Base-by-base conservation (phyloP, 2,797 vertebrate species). In the Mus spretus region DNA sequence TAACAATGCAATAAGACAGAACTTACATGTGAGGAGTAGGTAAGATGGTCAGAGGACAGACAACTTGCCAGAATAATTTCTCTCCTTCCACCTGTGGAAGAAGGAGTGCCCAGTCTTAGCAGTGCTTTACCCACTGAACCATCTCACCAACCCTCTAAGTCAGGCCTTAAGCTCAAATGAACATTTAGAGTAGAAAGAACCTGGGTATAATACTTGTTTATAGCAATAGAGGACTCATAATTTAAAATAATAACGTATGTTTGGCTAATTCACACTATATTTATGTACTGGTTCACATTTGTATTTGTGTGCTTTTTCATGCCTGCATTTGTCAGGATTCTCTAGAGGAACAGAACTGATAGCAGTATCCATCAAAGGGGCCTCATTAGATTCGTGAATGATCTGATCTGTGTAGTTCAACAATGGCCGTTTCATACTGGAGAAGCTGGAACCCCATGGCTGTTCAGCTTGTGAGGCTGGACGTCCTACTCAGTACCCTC, bases 181-280 rank as follows among this genome's bases (percentile, higher is more conserved):
- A 83, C 34, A 37, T 90, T 22, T 75, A 55, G 40, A 70, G 20
- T 75, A 22, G 37, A 82, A 61, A 67, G 44, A 67, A 53, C 24
- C 59, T 19, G 34, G n/a, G 44, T 59, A 53, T n/a, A 31, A 40
- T 17, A 6, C 53, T 90, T 94, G 37, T 44, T 83, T 82, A 28
- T 22, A 89, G 80, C 90, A 87, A 89, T 47, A 59, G 50, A 94
- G 37, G 31, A 94, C 37, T 82, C 37, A 40, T 20, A 17, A 44
- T 77, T 85, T 85, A 81, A 92, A 59, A 31, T 13, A 53, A n/a
- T 22, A 37, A 19, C 74, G 75, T 31, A 24, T 3, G 8, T 90
- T 85, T 74, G 79, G 13, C 22, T 72, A 74, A 15, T 77, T 77
- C 44, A 24, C 12, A n/a, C 20, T 86, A 34, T n/a, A 34, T 86